These are phyloP conservation scores for Sthenelais limicola DNA, from an alignment of 2,888 invertebrate genomes.

Conservation along the genomic window DNA sequence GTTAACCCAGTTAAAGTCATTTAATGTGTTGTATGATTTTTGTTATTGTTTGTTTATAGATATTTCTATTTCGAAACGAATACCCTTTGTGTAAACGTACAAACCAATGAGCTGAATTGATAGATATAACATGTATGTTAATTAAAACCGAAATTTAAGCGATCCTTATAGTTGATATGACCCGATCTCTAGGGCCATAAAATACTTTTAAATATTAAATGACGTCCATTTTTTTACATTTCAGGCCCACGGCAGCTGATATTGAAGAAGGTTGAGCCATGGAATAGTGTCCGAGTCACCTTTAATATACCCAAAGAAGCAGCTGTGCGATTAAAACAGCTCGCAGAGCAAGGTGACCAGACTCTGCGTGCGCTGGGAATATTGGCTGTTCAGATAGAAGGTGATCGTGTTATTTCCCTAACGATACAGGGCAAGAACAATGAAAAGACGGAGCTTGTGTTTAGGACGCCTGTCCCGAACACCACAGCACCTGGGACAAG, in stretches of 20 bases:
- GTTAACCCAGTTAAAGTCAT: too few relatives aligned
- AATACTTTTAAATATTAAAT: background rate
- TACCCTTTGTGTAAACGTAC: too few relatives aligned
- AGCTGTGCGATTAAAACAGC: conserved; percentile 89
- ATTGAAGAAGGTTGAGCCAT: conserved; percentile 92
- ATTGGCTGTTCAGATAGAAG: conserved; percentile 91
- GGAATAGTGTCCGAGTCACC: conserved; percentile 98
- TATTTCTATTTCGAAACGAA: too few relatives aligned
- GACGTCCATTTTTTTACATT: conserved; percentile 10
- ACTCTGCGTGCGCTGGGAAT: conserved; percentile 90
- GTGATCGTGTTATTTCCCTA: conserved; percentile 77
- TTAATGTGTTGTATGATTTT: too few relatives aligned
- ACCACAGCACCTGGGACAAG: conserved; percentile 13
- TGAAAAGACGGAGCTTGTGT: conserved; percentile 79
- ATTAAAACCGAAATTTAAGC: too few relatives aligned
- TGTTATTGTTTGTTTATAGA: too few relatives aligned
- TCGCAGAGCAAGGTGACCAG: conserved; percentile 92
- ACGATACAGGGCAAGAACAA: conserved; percentile 79
- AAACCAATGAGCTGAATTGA: too few relatives aligned
- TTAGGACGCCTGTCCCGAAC: conserved; percentile 54
- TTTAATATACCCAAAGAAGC: conserved; percentile 97
- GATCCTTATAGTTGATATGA: too few relatives aligned
- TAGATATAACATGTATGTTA: too few relatives aligned
- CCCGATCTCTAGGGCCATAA: too few relatives aligned
- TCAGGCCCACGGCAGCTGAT: conserved; percentile 62